Percentiles rank a stretch among this genome's conserved stretches.
phyloP scores from a whole-genome alignment of 2,797 vertebrate species.

The Danio choprae region DNA sequence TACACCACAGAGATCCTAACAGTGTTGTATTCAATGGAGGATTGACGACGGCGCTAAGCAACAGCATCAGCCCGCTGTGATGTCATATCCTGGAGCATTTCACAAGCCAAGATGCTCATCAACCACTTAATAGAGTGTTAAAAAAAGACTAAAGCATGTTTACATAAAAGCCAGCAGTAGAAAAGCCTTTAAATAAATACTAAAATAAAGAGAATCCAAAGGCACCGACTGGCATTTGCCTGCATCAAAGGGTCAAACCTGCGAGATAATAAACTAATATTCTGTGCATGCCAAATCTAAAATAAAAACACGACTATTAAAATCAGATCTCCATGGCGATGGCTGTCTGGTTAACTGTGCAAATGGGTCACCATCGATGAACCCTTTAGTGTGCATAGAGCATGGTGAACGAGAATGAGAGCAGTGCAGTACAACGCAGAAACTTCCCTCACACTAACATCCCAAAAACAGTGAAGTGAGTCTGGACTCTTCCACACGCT shows the following conservation, averaged over 20 bases:
- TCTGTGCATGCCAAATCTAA: constrained; percentile 40
- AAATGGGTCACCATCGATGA: constrained; percentile 72
- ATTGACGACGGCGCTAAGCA: constrained; percentile 43
- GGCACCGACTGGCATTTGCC: constrained; percentile 87
- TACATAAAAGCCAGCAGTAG: not conserved
- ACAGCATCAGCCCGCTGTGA: constrained; percentile 37
- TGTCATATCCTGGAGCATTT: constrained; percentile 39
- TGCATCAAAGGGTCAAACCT: constrained; percentile 55
- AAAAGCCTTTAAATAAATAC: constrained; percentile 63
- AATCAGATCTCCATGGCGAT: constrained; percentile 42
- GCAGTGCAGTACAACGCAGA: constrained; percentile 91
- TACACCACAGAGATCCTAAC: constrained; percentile 78
- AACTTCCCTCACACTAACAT: constrained; percentile 78
- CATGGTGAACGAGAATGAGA: constrained; percentile 89
- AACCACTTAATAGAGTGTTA: constrained; percentile 43
- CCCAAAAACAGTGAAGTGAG: constrained; percentile 20
- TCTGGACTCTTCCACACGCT: constrained; percentile 3
- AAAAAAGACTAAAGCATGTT: constrained; percentile 64
- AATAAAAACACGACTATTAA: constrained; percentile 34
- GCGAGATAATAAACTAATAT: constrained; percentile 54
- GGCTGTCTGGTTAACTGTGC: constrained; percentile 52
- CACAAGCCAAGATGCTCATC: constrained; percentile 45
- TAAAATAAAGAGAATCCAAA: constrained; percentile 77
- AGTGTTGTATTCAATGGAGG: constrained; percentile 31
- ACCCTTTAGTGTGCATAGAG: constrained; percentile 93